Percentiles rank a stretch among this genome's conserved stretches.
phyloP scores from a whole-genome alignment of 2,113 vertebrate genomes.

The Eolophus roseicapilla region DNA sequence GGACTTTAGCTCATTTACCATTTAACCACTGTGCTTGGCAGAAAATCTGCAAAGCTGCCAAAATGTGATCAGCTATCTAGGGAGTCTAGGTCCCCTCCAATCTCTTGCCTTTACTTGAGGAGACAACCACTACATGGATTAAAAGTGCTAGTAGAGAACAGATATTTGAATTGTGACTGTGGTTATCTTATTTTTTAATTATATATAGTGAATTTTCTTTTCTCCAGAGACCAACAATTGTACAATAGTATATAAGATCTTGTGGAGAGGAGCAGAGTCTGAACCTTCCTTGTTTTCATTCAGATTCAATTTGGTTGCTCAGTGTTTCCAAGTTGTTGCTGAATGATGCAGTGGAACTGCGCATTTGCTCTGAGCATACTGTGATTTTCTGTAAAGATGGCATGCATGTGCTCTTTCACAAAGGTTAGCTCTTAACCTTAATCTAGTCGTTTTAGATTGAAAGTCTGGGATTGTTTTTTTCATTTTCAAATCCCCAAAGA shows the following conservation, averaged over 20 bases:
- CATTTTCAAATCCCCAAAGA: not conserved
- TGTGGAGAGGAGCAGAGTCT: not conserved
- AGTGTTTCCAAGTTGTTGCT: not conserved
- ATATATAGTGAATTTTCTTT: not conserved
- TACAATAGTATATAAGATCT: not conserved
- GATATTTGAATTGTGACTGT: not conserved
- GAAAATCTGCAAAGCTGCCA: not conserved
- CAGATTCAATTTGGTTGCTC: not conserved
- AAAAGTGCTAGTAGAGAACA: not conserved
- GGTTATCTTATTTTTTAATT: not conserved
- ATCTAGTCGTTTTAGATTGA: not conserved
- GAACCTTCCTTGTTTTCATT: not conserved
- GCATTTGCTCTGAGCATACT: fast-evolving
- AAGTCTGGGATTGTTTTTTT: not conserved
- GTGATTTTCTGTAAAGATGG: not conserved
- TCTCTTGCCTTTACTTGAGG: not conserved
- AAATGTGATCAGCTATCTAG: not conserved
- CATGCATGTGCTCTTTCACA: not conserved
- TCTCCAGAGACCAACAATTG: not conserved
- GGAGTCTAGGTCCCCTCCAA: not conserved
- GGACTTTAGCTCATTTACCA: not conserved
- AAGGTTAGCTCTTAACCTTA: not conserved
- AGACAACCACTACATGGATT: not conserved
- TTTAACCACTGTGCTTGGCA: not conserved
- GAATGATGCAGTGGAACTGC: fast-evolving